Conservation (phyloP, 2,113 vertebrate species). For the Mustela lutreola region DNA sequence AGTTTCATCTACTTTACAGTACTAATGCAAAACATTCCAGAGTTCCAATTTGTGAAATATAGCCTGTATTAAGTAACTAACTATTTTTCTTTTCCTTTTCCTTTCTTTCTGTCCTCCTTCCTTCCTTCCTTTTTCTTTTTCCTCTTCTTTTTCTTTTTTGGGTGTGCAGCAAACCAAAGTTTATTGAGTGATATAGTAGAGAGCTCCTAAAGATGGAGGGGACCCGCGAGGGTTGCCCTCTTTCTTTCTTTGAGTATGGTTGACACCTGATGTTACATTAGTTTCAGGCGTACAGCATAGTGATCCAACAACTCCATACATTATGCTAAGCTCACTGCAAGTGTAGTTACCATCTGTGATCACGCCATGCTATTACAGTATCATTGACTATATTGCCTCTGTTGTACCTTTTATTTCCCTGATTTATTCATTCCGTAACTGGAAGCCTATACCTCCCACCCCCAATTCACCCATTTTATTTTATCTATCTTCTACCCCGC, state of each 20-base stretch:
- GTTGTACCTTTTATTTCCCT: neutral
- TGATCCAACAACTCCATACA: neutral
- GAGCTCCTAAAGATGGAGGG: too few species aligned
- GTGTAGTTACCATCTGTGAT: neutral
- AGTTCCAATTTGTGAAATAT: neutral
- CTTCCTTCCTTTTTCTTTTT: too few species aligned
- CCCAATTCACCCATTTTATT: neutral
- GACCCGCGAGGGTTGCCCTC: too few species aligned
- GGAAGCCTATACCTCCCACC: neutral
- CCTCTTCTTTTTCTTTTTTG: too few species aligned
- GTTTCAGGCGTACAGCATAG: neutral
- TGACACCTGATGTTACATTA: neutral
- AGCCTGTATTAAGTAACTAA: neutral
- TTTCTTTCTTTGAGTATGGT: neutral
- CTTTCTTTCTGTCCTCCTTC: neutral
- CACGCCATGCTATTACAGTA: neutral
- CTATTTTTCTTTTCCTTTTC: neutral
- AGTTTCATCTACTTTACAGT: neutral
- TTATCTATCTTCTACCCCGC: neutral
- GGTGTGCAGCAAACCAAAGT: too few species aligned
- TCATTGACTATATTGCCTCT: neutral
- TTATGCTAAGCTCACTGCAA: neutral
- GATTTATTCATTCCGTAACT: neutral
- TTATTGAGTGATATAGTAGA: too few species aligned
- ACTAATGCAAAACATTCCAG: neutral